Evolutionary conservation across 2,113 vertebrate genomes (phyloP), one percentile per base, ranked within the genome.

Genomic region (Sigmodon hispidus): DNA sequence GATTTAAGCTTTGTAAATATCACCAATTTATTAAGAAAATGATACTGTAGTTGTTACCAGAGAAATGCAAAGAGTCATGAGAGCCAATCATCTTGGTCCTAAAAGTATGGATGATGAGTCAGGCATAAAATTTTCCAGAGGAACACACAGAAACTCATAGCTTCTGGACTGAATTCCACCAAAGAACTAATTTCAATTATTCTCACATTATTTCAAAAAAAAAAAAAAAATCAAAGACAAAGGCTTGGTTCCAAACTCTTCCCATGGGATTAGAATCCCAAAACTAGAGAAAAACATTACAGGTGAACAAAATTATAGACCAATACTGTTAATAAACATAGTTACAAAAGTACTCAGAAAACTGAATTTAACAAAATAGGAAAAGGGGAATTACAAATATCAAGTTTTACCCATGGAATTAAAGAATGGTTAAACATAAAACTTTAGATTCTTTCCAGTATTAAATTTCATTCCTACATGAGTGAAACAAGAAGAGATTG

Each of bases 381-480:
- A 36, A 67, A 77, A 45, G 11, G 24, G 31, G 50, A 48, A 65
- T 40, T 0, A 3, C 45, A 34, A 63, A 13, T 43, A 65, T 75
- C 10, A 36, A 1, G 19, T 45, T 48, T 80, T 93, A 87, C 43
- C 13, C 61, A 45, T 8, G 16, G 36, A 13, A 45, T 79, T 57
- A 48, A 87, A 55, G 48, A 12, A 69, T 55, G 50, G 26, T 69
- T 69, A 10, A 59, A 31, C 13, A 79, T 67, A 90, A 1, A 94
- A 67, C 93, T 89, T 96, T 21, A 90, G n/a, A 43, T 88, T 4
- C 17, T 91, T 92, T 48, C 19, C 21, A 73, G 4, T 88, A 43
- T 94, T 90, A 43, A 87, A 61, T 73, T 87, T 83, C 61, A 22
- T 81, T 10, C 57, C 17, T 59, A 65, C 21, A 67, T 80, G 10